These are phyloP conservation scores for Mormyrus proboscirostris DNA, from an alignment of 2,797 vertebrate species.

Conservation along the genomic window DNA sequence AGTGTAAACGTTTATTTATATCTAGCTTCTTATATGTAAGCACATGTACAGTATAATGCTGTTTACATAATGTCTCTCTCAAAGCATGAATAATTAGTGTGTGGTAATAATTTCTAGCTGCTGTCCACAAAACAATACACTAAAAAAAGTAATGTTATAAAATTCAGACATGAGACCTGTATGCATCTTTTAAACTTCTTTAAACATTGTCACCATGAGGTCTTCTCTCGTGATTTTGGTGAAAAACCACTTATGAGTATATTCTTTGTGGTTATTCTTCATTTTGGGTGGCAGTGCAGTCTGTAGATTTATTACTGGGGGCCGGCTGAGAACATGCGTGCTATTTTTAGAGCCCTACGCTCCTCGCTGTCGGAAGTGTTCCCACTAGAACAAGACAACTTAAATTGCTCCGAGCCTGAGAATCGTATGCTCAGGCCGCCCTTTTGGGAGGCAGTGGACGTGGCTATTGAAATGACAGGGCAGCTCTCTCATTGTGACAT, in stretches of 20 bases:
- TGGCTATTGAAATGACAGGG: not conserved
- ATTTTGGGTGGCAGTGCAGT: not conserved
- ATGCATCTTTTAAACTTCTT: not conserved
- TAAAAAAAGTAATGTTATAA: not conserved
- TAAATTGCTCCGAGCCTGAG: not conserved
- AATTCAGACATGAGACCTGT: not conserved
- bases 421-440: not conserved
- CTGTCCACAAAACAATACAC: not conserved
- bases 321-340: not conserved
- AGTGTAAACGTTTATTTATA: not conserved
- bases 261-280: not conserved
- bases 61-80: not conserved
- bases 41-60: not conserved
- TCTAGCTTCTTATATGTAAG: not conserved
- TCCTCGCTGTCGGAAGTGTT: not conserved
- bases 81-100: not conserved
- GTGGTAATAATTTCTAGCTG: not conserved
- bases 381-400: slow-evolving; percentile 8
- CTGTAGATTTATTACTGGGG: not conserved
- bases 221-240: not conserved
- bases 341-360: slow-evolving; percentile 14
- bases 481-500: slow-evolving; percentile 23
- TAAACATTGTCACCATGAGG: not conserved
- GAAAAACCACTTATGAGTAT: not conserved
- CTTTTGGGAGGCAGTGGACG: not conserved